These are phyloP conservation scores for Pocillopora meandrina DNA, from an alignment of 92 coral and sea anemone genomes.

Conservation along the genomic window DNA sequence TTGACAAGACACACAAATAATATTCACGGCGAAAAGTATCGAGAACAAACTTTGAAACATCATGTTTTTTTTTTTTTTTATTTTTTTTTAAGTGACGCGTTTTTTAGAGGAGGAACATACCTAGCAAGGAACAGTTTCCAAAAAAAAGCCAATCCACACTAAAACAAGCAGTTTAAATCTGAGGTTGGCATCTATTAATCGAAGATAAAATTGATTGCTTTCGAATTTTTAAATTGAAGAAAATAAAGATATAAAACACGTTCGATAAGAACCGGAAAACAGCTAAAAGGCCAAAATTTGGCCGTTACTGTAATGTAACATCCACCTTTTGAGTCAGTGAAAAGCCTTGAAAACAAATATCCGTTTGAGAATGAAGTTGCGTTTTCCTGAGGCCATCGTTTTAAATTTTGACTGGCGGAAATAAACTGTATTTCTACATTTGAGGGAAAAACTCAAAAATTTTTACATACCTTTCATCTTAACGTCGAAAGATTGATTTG, in stretches of 20 bases:
- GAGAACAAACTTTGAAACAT: too few relatives aligned
- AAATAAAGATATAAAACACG: neutral
- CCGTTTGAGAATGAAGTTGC: neutral
- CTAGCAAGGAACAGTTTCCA: too few relatives aligned
- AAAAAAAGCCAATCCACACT: too few relatives aligned
- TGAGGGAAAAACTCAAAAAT: neutral
- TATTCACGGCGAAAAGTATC: too few relatives aligned
- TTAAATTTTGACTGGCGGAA: neutral
- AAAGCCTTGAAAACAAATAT: constrained; percentile 8
- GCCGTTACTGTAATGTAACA: neutral
- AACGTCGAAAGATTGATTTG: neutral
- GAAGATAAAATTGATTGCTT: too few relatives aligned
- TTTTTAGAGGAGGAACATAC: too few relatives aligned
- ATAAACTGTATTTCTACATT: neutral
- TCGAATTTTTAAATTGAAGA: too few relatives aligned
- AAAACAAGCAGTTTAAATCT: too few relatives aligned
- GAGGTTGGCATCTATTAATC: too few relatives aligned
- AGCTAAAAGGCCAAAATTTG: neutral
- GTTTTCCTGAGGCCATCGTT: neutral
- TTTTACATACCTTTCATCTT: constrained; percentile 21
- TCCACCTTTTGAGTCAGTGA: neutral
- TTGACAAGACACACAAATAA: too few relatives aligned
- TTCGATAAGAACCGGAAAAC: neutral
- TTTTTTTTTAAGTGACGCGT: too few relatives aligned
- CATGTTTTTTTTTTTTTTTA: too few relatives aligned